These are phyloP conservation scores for Stenopsyche tienmushanensis DNA, from an alignment of 1,140 invertebrate genomes.

Conservation along the genomic window DNA sequence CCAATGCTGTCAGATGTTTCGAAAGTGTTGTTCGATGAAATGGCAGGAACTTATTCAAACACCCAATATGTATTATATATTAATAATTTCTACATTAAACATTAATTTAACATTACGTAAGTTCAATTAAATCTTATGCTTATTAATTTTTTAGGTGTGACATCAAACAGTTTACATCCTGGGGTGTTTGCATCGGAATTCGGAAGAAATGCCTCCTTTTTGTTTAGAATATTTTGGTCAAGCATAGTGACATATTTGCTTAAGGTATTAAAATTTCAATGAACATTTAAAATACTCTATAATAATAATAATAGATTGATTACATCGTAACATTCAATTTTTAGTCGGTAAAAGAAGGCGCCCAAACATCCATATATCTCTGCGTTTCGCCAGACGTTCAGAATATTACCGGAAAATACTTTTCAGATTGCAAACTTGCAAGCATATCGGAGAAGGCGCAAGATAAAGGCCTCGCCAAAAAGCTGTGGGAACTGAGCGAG, in stretches of 20 bases:
- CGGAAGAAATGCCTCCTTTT: conserved; percentile 59
- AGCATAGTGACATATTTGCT: too few relatives aligned
- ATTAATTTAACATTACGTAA: too few relatives aligned
- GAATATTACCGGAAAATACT: conserved; percentile 79
- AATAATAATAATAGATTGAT: too few relatives aligned
- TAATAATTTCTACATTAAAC: too few relatives aligned
- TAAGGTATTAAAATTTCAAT: too few relatives aligned
- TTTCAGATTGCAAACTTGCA: conserved; percentile 73
- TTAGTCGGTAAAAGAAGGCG: conserved; percentile 73
- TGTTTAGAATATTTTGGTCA: conserved; percentile 39
- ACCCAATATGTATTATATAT: too few relatives aligned
- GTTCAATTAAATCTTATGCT: too few relatives aligned
- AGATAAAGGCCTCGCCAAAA: conserved; percentile 70
- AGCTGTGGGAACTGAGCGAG: conserved; percentile 81
- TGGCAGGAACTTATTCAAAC: too few relatives aligned
- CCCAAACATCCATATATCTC: conserved; percentile 77
- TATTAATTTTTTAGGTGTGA: conserved; percentile 59
- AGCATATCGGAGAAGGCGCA: conserved; percentile 59
- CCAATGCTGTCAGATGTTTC: too few relatives aligned
- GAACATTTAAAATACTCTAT: too few relatives aligned
- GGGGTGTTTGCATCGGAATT: conserved; percentile 70
- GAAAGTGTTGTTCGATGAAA: too few relatives aligned
- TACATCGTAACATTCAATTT: too few relatives aligned
- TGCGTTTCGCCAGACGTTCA: conserved; percentile 74
- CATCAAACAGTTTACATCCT: conserved; percentile 76